Evolutionary conservation across 1,140 invertebrate species (phyloP).

Genomic region (Dreissena polymorpha): DNA sequence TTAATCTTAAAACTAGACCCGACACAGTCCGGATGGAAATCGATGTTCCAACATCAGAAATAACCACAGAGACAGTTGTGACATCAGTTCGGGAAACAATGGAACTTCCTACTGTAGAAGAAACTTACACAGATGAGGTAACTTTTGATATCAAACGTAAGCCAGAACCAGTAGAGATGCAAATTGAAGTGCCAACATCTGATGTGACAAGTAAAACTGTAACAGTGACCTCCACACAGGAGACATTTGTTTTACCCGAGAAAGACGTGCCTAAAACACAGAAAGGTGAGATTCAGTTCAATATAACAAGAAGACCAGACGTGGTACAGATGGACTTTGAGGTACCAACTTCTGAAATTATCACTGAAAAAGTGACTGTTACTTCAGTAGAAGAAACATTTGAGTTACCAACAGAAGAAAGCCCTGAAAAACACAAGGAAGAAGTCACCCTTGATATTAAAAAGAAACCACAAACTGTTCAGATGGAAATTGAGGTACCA

Average conservation of each 20-base stretch:
- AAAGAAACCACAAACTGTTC: conserved; percentile 44
- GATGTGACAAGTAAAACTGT: conserved; percentile 28
- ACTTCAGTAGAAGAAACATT: conserved; percentile 10
- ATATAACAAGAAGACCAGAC: conserved; percentile 59
- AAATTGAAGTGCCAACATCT: conserved; percentile 28
- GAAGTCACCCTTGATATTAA: conserved; percentile 64
- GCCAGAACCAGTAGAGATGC: conserved; percentile 45
- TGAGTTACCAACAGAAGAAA: conserved; percentile 22
- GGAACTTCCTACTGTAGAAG: conserved; percentile 46
- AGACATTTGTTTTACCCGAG: conserved; percentile 10
- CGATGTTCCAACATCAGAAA: background rate
- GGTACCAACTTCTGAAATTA: conserved; percentile 10
- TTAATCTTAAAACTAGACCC: conserved; percentile 61
- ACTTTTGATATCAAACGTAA: conserved; percentile 41
- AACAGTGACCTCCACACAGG: background rate
- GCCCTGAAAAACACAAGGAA: conserved; percentile 56
- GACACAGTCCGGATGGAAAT: conserved; percentile 28
- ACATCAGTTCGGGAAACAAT: conserved; percentile 27
- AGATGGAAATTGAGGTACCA: conserved; percentile 44
- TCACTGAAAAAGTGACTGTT: conserved; percentile 25
- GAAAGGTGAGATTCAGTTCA: conserved; percentile 64
- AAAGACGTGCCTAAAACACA: conserved; percentile 34
- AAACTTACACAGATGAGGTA: conserved; percentile 50
- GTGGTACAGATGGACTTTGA: conserved; percentile 43
- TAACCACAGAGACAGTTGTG: conserved; percentile 11